phyloP scores from a whole-genome alignment of 1,140 invertebrate species.

The Drosophila ohnishii region DNA sequence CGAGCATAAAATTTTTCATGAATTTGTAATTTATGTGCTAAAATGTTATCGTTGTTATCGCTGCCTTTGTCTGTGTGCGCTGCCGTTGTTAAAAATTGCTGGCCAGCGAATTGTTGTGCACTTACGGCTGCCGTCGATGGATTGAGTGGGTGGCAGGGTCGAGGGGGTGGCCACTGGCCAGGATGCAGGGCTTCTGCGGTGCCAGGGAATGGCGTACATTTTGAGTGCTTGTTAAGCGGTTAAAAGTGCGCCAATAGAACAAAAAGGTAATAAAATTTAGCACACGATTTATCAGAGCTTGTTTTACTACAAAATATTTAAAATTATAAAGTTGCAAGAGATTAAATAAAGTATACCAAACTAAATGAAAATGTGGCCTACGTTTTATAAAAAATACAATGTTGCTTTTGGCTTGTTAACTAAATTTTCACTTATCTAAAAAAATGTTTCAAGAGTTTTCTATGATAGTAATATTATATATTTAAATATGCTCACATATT shows the following conservation, averaged over 20 bases:
- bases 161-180: background rate
- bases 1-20: conserved; percentile 78
- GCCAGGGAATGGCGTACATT: conserved; percentile 9
- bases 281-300: background rate
- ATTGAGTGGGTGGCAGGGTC: conserved; percentile 8
- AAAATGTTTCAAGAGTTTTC: background rate
- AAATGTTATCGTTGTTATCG: conserved; percentile 81
- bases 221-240: conserved; percentile 33
- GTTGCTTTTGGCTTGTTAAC: background rate
- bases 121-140: conserved; percentile 48
- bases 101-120: conserved; percentile 45
- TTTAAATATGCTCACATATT: background rate
- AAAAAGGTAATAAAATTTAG: conserved; percentile 17
- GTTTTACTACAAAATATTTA: conserved; percentile 7
- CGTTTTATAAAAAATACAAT: background rate
- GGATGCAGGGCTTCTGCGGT: background rate
- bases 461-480: too few relatives aligned
- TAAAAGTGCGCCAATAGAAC: conserved; percentile 15
- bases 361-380: background rate
- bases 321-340: background rate
- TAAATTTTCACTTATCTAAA: background rate
- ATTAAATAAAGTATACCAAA: background rate
- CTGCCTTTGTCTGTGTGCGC: conserved; percentile 54
- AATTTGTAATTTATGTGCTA: conserved; percentile 81
- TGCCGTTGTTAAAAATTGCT: conserved; percentile 40